Base-by-base conservation (phyloP, 2,888 invertebrate species). In the Junonia oenone region DNA sequence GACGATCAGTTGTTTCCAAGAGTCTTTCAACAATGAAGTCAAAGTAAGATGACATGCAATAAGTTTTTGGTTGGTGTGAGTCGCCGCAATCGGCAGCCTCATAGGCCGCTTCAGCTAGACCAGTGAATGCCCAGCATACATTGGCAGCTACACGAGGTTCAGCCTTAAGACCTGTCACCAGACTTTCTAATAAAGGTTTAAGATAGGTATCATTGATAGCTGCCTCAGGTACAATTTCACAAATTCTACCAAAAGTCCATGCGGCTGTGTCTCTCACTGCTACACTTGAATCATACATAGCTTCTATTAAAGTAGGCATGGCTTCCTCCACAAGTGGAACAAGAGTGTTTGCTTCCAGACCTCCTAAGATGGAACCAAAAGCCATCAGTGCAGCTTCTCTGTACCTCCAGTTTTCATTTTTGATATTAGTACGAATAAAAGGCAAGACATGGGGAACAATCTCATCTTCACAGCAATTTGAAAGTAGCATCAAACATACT, bases 61-160 rank as follows among this genome's bases (percentile, higher is more conserved):
- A 99, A 0, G 99, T 99, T 61, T 95, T 94, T 0, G 99, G 96
- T 62, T 93, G 95, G 51, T 93, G 93, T 4, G 93, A 92, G 29
- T 93, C 93, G 38, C 92, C 93, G 29, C 91, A 80, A 62, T 94
- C 94, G 0, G 95, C 96, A 0, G 96, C 95, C 71, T 99, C 99
- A 73, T 97, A 99, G 1, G 98, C 98, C 2, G 99, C 98, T 81
- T 99, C 98, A 0, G 99, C 98, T 45, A 99, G 90, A 27, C 98
- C 98, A 19, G 98, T 98, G 72, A 99, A 97, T 0, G 99, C 99
- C 99, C 99, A 99, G 80, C 99, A 99, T 9, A 99, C 98, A 82
- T 99, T 99, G 8, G 98, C 95, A 1, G 99, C 99, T 0, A 99
- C 99, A 26, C 99, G 91, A 4, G 99, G 97, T 76, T 99, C 99